phyloP scores from a whole-genome alignment of 2,888 invertebrate genomes.

The Melanostoma mellinum region DNA sequence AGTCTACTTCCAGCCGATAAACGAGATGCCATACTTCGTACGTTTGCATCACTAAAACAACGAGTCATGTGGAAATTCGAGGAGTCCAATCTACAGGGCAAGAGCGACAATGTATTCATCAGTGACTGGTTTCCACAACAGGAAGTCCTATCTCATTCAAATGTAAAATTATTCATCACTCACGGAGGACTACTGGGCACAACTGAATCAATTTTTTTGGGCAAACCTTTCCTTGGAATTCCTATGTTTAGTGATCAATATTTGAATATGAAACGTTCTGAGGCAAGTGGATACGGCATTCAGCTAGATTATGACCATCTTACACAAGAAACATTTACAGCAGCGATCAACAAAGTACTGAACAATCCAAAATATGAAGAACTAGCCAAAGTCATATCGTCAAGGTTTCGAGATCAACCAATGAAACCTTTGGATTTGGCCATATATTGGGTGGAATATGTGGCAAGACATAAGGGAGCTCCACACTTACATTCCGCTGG shows the following conservation, averaged over 20 bases:
- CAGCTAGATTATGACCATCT: conserved; percentile 78
- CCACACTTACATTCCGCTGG: conserved; percentile 78
- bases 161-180: conserved; percentile 82
- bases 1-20: conserved; percentile 76
- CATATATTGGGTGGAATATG: conserved; percentile 80
- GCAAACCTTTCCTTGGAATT: conserved; percentile 83
- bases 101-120: conserved; percentile 79
- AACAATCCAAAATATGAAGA: conserved; percentile 73
- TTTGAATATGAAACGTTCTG: conserved; percentile 82
- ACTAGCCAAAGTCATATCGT: conserved; percentile 74
- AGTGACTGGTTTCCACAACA: conserved; percentile 82
- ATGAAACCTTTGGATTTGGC: conserved; percentile 77
- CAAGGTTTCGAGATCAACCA: conserved; percentile 78
- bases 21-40: conserved; percentile 75
- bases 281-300: conserved; percentile 80
- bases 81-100: conserved; percentile 76
- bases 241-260: conserved; percentile 83
- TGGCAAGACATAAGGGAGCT: conserved; percentile 78
- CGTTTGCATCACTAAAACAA: conserved; percentile 78
- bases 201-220: conserved; percentile 82
- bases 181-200: conserved; percentile 83
- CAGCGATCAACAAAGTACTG: conserved; percentile 74
- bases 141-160: conserved; percentile 82
- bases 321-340: conserved; percentile 76
- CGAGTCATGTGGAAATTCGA: conserved; percentile 82